phyloP scores from a whole-genome alignment of 2,113 vertebrate species.

The Sitta europaea region DNA sequence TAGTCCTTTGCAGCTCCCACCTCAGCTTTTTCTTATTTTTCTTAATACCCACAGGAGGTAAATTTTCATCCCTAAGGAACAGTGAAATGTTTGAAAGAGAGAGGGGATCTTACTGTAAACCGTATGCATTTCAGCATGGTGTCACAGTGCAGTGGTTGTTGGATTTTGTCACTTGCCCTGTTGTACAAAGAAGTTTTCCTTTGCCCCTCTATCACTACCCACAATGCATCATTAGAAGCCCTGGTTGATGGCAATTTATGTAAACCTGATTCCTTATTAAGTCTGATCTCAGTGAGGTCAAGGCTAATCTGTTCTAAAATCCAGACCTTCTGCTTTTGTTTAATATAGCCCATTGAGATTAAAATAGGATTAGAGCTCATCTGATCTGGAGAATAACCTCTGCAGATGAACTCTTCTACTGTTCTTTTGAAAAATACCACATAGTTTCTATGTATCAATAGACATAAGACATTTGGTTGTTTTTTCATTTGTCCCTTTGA shows the following conservation, averaged over 20 bases:
- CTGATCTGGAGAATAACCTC: not conserved
- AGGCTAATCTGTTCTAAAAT: slow-evolving; percentile 60
- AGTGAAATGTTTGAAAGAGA: not conserved
- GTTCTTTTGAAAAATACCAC: not conserved
- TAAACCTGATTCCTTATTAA: slow-evolving; percentile 53
- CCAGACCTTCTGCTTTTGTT: slow-evolving; percentile 63
- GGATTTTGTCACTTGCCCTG: not conserved
- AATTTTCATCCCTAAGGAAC: not conserved
- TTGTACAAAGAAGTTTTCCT: not conserved
- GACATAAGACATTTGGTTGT: not conserved
- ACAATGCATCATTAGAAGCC: not conserved
- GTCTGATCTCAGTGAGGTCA: slow-evolving; percentile 62
- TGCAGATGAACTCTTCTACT: not conserved
- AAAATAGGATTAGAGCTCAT: slow-evolving; percentile 65
- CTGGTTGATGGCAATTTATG: not conserved
- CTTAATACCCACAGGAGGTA: not conserved
- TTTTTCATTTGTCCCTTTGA: not conserved
- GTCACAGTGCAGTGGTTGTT: not conserved
- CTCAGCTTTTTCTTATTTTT: not conserved
- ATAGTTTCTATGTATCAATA: not conserved
- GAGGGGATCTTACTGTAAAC: not conserved
- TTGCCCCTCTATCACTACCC: not conserved
- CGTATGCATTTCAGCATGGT: not conserved
- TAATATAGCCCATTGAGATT: slow-evolving; percentile 66
- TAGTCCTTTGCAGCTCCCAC: not conserved